phyloP scores from a whole-genome alignment of 2,888 invertebrate genomes.

The Crepidodera aurea region DNA sequence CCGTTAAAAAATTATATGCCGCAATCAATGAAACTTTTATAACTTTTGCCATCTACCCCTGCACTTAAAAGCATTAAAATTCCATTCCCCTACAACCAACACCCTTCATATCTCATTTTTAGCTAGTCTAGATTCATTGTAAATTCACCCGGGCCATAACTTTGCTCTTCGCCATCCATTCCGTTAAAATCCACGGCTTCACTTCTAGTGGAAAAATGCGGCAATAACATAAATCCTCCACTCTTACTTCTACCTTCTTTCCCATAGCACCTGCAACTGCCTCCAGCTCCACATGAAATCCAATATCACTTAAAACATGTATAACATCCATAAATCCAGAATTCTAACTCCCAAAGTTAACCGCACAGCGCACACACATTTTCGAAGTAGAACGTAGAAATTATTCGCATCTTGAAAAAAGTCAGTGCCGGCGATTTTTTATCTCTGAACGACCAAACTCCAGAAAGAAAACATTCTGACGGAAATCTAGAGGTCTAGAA shows the following conservation, averaged over 20 bases:
- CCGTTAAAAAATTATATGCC: conserved; percentile 1
- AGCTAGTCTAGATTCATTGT: conserved; percentile 16
- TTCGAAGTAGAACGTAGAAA: not conserved
- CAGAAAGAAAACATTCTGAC: no score
- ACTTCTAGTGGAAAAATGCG: conserved; percentile 28
- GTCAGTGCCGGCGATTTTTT: not conserved
- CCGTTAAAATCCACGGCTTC: conserved; percentile 14
- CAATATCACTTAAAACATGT: conserved; percentile 39
- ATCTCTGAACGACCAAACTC: no score
- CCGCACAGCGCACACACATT: conserved; percentile 2
- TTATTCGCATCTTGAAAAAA: not conserved
- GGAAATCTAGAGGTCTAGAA: no score
- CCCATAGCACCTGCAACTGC: conserved; percentile 13
- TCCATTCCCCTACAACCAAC: not conserved
- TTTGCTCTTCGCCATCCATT: conserved; percentile 22
- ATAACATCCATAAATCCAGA: conserved; percentile 36
- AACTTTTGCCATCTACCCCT: not conserved
- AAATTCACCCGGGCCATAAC: conserved; percentile 26
- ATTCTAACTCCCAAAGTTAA: conserved; percentile 16
- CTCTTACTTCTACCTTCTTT: not conserved
- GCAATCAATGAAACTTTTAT: not conserved
- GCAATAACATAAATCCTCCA: conserved; percentile 29
- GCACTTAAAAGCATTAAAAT: not conserved
- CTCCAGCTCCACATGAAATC: conserved; percentile 32
- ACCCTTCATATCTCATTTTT: conserved; percentile 4